phyloP scores from a whole-genome alignment of 2,888 invertebrate genomes.

The Luperina nickerlii region DNA sequence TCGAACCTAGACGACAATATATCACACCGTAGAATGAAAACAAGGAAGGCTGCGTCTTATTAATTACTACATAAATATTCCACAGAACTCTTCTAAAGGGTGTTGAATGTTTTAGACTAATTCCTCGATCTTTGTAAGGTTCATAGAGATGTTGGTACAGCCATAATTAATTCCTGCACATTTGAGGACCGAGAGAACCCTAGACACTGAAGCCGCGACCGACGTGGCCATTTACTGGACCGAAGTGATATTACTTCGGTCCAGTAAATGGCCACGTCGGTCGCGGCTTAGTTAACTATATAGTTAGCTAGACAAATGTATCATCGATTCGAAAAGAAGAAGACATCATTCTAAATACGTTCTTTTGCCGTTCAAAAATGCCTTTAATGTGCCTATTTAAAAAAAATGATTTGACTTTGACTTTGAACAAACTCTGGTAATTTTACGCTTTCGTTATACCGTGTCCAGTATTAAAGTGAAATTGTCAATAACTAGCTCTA shows the following conservation, averaged over 20 bases:
- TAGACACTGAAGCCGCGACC: background rate
- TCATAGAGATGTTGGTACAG: background rate
- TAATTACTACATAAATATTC: constrained; percentile 40
- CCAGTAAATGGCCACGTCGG: no score
- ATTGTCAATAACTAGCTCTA: background rate
- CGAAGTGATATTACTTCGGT: no score
- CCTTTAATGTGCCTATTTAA: no score
- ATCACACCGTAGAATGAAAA: constrained; percentile 38
- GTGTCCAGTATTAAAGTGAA: background rate
- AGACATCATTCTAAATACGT: background rate
- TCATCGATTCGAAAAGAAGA: background rate
- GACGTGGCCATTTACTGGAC: background rate
- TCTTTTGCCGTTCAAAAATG: no score
- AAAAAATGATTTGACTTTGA: no score
- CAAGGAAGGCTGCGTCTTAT: constrained; percentile 22
- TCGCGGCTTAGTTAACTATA: no score
- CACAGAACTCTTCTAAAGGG: background rate
- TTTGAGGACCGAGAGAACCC: no score
- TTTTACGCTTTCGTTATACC: background rate
- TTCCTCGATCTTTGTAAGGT: background rate
- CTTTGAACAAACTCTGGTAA: background rate
- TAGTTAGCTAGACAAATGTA: background rate
- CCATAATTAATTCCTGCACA: background rate
- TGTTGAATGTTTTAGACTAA: background rate
- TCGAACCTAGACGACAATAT: constrained; percentile 26